phyloP scores from a whole-genome alignment of 2,888 invertebrate genomes.

The Plebejus anna region DNA sequence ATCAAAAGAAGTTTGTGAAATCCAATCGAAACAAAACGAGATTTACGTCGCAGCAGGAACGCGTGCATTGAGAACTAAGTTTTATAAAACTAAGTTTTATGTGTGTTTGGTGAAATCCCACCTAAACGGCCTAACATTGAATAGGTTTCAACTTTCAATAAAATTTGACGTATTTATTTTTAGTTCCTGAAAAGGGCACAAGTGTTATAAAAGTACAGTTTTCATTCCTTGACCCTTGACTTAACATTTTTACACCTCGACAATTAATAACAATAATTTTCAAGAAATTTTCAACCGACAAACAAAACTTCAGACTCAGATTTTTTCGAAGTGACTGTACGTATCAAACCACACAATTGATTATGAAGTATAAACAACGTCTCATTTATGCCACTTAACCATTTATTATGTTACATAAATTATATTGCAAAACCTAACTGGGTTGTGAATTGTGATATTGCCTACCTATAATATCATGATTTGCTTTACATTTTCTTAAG shows the following conservation, averaged over 20 bases:
- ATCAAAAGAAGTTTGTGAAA: no score
- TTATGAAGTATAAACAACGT: conserved; percentile 23
- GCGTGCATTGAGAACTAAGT: no score
- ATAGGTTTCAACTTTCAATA: no score
- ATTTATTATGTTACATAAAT: conserved; percentile 19
- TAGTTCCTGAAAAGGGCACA: no score
- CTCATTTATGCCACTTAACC: conserved; percentile 19
- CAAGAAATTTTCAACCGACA: background rate
- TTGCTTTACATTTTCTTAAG: background rate
- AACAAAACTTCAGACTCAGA: background rate
- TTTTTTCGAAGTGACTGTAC: background rate
- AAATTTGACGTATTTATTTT: no score
- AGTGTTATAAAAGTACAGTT: no score
- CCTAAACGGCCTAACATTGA: no score
- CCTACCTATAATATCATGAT: background rate
- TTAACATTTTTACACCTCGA: background rate
- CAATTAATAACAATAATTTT: background rate
- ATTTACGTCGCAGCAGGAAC: no score
- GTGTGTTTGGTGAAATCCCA: no score
- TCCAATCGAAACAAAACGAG: no score
- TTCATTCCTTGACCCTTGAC: no score
- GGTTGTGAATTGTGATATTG: background rate
- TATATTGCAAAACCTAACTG: background rate
- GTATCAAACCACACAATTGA: conserved; percentile 11
- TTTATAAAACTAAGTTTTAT: no score